These are phyloP conservation scores for Clarias laeviceps DNA, from an alignment of 2,797 vertebrate genomes.

Conservation along the genomic window DNA sequence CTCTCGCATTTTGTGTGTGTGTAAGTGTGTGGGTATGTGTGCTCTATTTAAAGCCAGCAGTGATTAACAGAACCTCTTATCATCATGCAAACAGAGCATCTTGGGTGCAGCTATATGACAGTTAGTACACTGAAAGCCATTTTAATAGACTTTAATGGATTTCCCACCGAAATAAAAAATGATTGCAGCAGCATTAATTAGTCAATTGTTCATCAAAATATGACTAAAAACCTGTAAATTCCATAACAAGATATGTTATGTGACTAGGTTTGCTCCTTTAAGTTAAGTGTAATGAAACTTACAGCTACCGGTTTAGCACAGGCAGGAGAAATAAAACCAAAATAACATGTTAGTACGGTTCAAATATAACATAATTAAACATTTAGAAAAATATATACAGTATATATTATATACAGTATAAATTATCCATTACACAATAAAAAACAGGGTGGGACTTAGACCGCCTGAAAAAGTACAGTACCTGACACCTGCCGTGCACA, in stretches of 20 bases:
- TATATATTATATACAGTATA: background rate
- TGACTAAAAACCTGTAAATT: background rate
- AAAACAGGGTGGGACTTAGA: background rate
- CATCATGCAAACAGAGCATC: slow-evolving; percentile 2
- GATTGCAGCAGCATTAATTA: background rate
- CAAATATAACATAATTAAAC: background rate
- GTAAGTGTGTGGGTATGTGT: background rate
- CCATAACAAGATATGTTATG: background rate
- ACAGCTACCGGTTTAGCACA: background rate
- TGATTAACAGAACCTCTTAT: slow-evolving; percentile 15
- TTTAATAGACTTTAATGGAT: background rate
- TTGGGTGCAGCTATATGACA: slow-evolving; percentile 17
- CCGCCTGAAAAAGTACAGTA: slow-evolving; percentile 58
- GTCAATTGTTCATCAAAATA: background rate
- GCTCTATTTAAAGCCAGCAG: slow-evolving; percentile 11
- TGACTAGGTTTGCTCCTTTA: background rate
- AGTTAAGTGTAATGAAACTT: background rate
- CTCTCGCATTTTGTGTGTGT: background rate
- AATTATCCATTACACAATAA: background rate
- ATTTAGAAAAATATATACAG: background rate
- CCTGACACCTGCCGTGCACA: slow-evolving; percentile 94
- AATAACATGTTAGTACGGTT: background rate
- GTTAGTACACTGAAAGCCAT: background rate
- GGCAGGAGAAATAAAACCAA: background rate
- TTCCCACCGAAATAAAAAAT: background rate